Evolutionary conservation across 2,113 vertebrate species (phyloP), one percentile per base, ranked within the genome.

Genomic region (Syngnathus floridae): DNA sequence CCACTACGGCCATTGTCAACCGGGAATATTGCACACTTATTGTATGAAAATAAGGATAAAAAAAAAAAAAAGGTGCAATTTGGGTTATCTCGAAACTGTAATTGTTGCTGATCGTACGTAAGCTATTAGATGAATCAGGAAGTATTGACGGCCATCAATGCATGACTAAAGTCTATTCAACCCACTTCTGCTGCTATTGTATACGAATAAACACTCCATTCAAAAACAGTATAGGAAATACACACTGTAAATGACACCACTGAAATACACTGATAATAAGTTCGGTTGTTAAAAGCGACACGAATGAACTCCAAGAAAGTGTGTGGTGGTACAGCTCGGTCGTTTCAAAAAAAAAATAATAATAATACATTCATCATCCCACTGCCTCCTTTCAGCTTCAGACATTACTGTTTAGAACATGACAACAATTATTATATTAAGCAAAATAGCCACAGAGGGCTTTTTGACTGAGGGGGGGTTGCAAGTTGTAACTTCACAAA

Each of bases 11-110:
- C 51, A 56, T 59, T 26, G 46, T 22, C 19, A 69, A 67, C 8
- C 52, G 65, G 37, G 64, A 76, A 74, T 74, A 82, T 83, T 84
- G 76, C 82, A 86, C 81, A 36, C 45, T 35, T 56, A 31, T 0
- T 31, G 26, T 41, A 2, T n/a, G 22, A 9, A 17, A 5, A 35
- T 21, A 38, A 38, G 13, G 17, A 59, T 59, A 22, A 38, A 17
- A 52, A 31, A 31, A 31, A 7, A 17, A 49, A 49, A 49, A 49
- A n/a, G 13, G 52, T 26, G 36, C 63, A 19, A 38, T 54, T n/a
- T 52, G 35, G 43, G 51, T 49, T 26, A 40, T 31, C 57, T n/a
- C 11, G 21, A 51, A 49, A 60, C 55, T 64, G 19, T 38, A 48
- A 57, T 54, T 31, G 26, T 26, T 26, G 45, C 48, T 72, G 38